These are phyloP conservation scores for Camponotus fellah DNA, from an alignment of 2,888 invertebrate species.

Conservation along the genomic window DNA sequence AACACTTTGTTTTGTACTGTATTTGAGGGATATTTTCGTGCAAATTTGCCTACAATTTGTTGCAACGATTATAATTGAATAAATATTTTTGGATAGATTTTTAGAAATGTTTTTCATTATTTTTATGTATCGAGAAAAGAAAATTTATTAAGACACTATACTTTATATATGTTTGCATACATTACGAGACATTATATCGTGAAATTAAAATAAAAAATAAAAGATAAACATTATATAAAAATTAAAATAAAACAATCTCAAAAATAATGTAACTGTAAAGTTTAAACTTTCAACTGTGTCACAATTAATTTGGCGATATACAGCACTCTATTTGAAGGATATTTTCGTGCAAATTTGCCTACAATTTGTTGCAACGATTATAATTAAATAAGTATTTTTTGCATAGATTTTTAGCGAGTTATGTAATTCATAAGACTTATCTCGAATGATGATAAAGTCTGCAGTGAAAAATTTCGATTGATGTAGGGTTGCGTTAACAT, in stretches of 20 bases:
- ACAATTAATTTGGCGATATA: neutral
- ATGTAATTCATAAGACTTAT: neutral
- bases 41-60: neutral
- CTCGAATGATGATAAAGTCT: neutral
- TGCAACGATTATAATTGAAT: neutral
- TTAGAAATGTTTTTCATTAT: neutral
- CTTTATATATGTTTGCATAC: neutral
- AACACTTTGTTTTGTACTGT: no score
- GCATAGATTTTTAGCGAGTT: neutral
- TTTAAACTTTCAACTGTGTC: neutral
- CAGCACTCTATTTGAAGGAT: neutral
- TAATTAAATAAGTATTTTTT: conserved; percentile 1
- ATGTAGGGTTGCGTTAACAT: conserved; percentile 43
- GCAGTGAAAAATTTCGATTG: conserved; percentile 43
- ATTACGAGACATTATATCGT: neutral
- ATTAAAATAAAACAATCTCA: neutral
- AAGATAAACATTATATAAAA: neutral
- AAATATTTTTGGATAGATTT: neutral
- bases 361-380: neutral
- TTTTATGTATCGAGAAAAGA: neutral
- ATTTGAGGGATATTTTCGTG: neutral
- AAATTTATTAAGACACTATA: neutral
- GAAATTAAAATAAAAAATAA: neutral
- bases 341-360: neutral
- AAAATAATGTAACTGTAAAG: neutral